Evolutionary conservation across 2,113 vertebrate genomes (phyloP), one percentile per base, ranked within the genome.

Genomic region (Pluvianellus socialis): DNA sequence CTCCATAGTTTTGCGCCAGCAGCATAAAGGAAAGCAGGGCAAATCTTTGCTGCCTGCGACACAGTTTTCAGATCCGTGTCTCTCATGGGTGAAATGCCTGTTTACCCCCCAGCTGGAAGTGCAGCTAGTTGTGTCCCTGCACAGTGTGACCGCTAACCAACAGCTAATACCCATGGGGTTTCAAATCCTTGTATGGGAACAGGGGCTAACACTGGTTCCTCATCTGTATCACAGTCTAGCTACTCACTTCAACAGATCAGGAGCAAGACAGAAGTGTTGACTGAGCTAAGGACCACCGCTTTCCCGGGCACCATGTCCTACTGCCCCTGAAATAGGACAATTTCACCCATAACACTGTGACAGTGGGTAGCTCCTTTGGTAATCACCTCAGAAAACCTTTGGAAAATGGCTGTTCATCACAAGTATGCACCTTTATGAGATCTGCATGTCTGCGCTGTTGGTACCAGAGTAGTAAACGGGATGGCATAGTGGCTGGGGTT

Each of bases 61-160:
- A 10, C 0, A 0, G 11, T 61, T 89, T 92, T 56, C 40, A 56
- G 26, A 16, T 15, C 28, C 12, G 4, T 1, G 2, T 42, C 33
- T n/a, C 32, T 24, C 26, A 15, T 21, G 30, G 22, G 16, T 24
- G 35, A 40, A 53, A 23, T 12, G 17, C 4, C n/a, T 38, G 6
- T 53, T 44, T 28, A 40, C 8, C 65, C 65, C 40, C 76, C 52
- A 38, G 19, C 16, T 44, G 20, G 23, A 32, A 42, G 15, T 23
- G 49, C 45, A 71, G 32, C 27, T 26, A 19, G 30, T 42, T 7
- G 4, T 14, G 35, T 3, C 5, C 10, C 55, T 23, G 28, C 28
- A 32, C 20, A 10, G 11, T 16, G 9, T 21, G 70, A 49, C 40
- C 22, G 19, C 16, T 27, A 15, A 28, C 17, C 70, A 73, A 32